Evolutionary conservation across 2,113 vertebrate genomes (phyloP), one percentile per base, ranked within the genome.

Genomic region (Lophotis ruficrista): DNA sequence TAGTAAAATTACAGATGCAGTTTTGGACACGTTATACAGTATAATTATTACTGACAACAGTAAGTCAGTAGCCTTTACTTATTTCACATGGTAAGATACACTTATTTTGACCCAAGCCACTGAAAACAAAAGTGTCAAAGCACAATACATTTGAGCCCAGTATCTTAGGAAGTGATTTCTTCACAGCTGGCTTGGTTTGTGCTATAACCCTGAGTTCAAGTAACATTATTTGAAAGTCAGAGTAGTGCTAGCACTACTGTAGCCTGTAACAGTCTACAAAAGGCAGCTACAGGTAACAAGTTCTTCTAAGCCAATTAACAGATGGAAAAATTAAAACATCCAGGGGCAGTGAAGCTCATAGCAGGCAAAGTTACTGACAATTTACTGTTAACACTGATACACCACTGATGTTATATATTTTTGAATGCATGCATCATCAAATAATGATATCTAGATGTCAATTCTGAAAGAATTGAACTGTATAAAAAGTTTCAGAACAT

Each of bases 331-430:
- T 24, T 3, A 66, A 53, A 83, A 57, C 31, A 62, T 50, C 16
- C 35, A 4, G 12, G 31, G n/a, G 27, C 41, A 65, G 16, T 7
- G 14, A 70, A 58, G n/a, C 6, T 88, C 47, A 17, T 25, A 79
- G 3, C 2, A 6, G 22, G 21, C 41, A 87, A 73, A 77, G 48
- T 48, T 54, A 80, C 57, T 24, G 20, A 35, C 6, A 58, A 33
- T 9, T 82, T n/a, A 87, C 14, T 69, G 28, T 51, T 56, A 90
- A 79, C n/a, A 56, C 22, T 56, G 53, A 85, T 38, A 71, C 10
- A 10, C 28, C 2, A 0, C 23, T 38, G 19, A 68, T 10, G 3
- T 7, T 2, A 56, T 25, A 51, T 1, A 65, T 18, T 89, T 72
- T 15, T 60, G 17, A 87, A 80, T 6, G 13, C 4, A 17, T 37